Conservation (phyloP, 2,888 invertebrate genomes). For the Stenichneumon culpator region DNA sequence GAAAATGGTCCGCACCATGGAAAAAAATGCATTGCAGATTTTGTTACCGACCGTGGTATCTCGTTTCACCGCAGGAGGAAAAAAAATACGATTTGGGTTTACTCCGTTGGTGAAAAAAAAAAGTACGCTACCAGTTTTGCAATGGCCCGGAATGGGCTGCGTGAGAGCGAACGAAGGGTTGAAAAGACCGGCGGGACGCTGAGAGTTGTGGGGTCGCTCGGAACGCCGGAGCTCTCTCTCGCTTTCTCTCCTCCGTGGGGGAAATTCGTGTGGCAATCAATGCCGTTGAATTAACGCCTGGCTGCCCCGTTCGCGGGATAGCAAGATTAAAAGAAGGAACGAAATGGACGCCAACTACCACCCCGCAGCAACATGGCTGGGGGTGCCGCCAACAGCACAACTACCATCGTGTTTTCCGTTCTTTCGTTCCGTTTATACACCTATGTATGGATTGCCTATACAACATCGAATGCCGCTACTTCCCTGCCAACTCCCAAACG, state of each 20-base stretch:
- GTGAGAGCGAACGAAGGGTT: conserved; percentile 7
- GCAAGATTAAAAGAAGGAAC: conserved; percentile 84
- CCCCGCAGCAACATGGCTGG: conserved; percentile 68
- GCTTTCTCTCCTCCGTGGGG: conserved; percentile 58
- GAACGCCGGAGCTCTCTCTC: conserved; percentile 19
- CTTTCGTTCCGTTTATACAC: conserved; percentile 18
- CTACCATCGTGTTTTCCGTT: conserved; percentile 22
- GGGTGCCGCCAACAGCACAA: conserved; percentile 61
- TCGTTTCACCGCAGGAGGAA: not conserved
- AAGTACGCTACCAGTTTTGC: not conserved
- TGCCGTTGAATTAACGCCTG: conserved; percentile 85
- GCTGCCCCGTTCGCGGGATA: conserved; percentile 84
- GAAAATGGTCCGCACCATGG: not conserved
- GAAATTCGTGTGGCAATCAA: conserved; percentile 84
- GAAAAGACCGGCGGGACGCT: conserved; percentile 61
- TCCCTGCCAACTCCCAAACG: conserved; percentile 1
- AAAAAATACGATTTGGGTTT: not conserved
- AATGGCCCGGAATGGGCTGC: not conserved
- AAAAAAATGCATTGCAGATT: not conserved
- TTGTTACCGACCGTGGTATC: not conserved
- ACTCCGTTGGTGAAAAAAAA: not conserved
- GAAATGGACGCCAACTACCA: conserved; percentile 82
- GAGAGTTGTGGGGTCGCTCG: conserved; percentile 41
- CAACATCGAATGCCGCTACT: not conserved
- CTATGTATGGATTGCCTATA: conserved; percentile 2